These are phyloP conservation scores for Leuciscus idus DNA, from an alignment of 2,113 vertebrate genomes.

Conservation along the genomic window DNA sequence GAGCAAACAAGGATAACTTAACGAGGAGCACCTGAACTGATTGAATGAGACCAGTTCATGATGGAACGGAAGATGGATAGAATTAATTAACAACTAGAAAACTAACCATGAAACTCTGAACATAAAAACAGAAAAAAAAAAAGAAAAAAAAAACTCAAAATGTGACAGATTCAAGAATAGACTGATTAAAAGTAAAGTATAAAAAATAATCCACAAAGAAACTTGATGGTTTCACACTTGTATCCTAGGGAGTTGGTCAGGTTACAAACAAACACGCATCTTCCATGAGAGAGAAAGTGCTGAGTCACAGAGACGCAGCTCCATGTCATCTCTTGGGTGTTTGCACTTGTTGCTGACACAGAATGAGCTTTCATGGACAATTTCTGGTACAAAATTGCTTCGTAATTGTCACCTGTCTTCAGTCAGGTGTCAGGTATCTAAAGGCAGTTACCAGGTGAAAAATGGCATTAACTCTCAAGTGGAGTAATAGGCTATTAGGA, in stretches of 20 bases:
- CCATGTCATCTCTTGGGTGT: background rate
- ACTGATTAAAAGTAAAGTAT: no score
- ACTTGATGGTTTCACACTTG: background rate
- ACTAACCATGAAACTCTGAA: no score
- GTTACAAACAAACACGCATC: background rate
- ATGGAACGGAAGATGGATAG: no score
- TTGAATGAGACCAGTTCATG: no score
- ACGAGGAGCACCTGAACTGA: no score
- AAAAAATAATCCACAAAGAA: background rate
- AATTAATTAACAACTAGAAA: no score
- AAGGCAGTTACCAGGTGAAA: background rate
- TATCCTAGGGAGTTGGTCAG: background rate
- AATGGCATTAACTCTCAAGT: background rate
- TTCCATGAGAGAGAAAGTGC: background rate
- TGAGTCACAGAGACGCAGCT: slow-evolving; percentile 19
- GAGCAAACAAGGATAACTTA: no score
- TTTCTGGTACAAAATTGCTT: background rate
- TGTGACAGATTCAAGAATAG: no score
- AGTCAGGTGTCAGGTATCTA: background rate
- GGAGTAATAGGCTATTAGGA: background rate
- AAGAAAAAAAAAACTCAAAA: no score
- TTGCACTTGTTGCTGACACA: background rate
- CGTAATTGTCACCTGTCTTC: background rate
- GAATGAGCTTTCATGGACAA: background rate
- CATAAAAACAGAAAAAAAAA: no score